Percentiles rank a stretch among this genome's conserved stretches.
These are phyloP conservation scores for Drepana falcataria DNA, from an alignment of 2,888 invertebrate species.

Conservation along the genomic window DNA sequence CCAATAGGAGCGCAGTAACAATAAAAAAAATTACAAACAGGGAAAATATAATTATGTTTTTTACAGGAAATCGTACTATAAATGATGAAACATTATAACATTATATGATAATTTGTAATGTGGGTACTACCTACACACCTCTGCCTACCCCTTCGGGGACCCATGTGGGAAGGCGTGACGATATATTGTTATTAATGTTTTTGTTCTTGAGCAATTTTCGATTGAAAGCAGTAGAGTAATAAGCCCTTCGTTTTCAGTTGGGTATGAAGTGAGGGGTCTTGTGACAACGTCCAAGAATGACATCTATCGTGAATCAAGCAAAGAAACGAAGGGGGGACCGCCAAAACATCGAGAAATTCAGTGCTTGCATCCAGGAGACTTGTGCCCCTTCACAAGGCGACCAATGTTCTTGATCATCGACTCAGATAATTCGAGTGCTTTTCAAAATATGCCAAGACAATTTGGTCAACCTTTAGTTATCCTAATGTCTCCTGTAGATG, in stretches of 20 bases:
- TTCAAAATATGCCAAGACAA: constrained; percentile 91
- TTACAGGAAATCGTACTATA: too few relatives aligned
- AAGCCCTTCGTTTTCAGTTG: constrained; percentile 72
- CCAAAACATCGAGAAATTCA: constrained; percentile 80
- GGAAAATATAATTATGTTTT: too few relatives aligned
- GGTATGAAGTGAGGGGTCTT: constrained; percentile 94
- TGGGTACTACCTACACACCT: too few relatives aligned
- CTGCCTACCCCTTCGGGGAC: too few relatives aligned
- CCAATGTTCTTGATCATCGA: constrained; percentile 96
- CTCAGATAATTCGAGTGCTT: constrained; percentile 96
- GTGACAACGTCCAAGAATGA: constrained; percentile 93
- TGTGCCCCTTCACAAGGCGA: constrained; percentile 94
- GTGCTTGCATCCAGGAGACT: constrained; percentile 94
- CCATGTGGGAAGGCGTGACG: too few relatives aligned
- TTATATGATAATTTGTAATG: too few relatives aligned
- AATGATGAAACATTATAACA: too few relatives aligned
- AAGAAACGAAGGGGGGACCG: constrained; percentile 23
- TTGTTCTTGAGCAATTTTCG: too few relatives aligned
- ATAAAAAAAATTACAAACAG: too few relatives aligned
- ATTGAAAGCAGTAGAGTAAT: too few relatives aligned
- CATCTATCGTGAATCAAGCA: constrained; percentile 66
- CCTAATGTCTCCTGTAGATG: constrained; percentile 95
- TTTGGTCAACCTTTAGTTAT: constrained; percentile 96
- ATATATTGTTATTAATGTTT: too few relatives aligned
- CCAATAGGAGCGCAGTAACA: too few relatives aligned